Base-by-base conservation (phyloP, 2,888 invertebrate species). In the Nemoura dubitans region DNA sequence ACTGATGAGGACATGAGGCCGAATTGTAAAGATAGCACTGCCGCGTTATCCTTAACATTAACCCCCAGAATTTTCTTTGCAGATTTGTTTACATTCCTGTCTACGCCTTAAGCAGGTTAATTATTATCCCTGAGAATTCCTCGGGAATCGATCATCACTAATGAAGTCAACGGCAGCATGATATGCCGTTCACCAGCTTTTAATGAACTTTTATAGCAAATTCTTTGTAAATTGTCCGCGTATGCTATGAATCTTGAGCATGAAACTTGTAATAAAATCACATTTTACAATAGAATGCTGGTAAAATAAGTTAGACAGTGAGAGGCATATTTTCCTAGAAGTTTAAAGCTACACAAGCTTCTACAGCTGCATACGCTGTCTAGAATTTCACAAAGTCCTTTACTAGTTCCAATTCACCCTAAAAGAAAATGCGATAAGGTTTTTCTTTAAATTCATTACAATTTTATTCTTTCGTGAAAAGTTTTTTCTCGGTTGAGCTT, bases 151-250 rank as follows among this genome's bases (percentile, higher is more conserved):
- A 76, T 77, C 28, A n/a, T 26, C 86, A 82, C 87, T 88, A 88
- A 88, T 88, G 86, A 88, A 88, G 86, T 86, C 86, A 86, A 85
- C 43, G n/a, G 14, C 42, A 26, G 26, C 42, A 86, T 88, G 87
- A 86, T 86, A 85, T 88, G 88, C 87, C 36, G 77, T 28, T 76
- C 86, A 85, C 87, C 77, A 27, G 25, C 83, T 84, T 87, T 83
- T 87, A 87, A 87, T 87, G 86, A 87, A 82, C 85, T 86, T 87
- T 88, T 87, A 88, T 88, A 87, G 85, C 86, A 86, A 83, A 88
- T 88, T 87, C 88, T 87, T 87, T 36, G n/a, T 83, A 28, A 10
- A 59, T 59, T 59, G 2, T 81, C 30, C 16, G 21, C 29, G 81
- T 81, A 29, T 81, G 81, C 81, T 81, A 27, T 59, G 16, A 59